These are phyloP conservation scores for Phyllotreta striolata DNA, from an alignment of 2,888 invertebrate species.

Conservation along the genomic window DNA sequence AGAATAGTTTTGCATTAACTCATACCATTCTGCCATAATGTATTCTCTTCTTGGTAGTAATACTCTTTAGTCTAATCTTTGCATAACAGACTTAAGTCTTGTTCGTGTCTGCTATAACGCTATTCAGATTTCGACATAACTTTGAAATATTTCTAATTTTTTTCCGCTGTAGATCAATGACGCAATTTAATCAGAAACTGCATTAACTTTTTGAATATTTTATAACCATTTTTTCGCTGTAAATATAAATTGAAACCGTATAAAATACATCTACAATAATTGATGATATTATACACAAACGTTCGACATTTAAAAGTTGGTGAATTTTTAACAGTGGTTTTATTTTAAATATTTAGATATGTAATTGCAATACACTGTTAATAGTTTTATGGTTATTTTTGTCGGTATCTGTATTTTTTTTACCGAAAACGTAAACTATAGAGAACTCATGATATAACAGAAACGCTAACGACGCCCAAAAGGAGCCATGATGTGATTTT, in stretches of 20 bases:
- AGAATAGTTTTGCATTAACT: slow-evolving; percentile 27
- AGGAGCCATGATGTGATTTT: slow-evolving; percentile 39
- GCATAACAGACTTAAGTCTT: slow-evolving; percentile 8
- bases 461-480: slow-evolving; percentile 33
- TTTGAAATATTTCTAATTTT: not conserved
- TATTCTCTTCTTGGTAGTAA: slow-evolving; percentile 15
- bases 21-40: slow-evolving; percentile 23
- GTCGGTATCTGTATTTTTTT: too few species aligned
- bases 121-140: slow-evolving; percentile 2
- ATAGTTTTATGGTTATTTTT: too few species aligned
- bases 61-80: slow-evolving; percentile 20
- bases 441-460: slow-evolving; percentile 6
- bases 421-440: too few species aligned
- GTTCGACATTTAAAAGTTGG: too few species aligned
- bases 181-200: not conserved
- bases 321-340: too few species aligned
- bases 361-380: too few species aligned
- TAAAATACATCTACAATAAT: too few species aligned
- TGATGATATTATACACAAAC: too few species aligned
- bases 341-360: too few species aligned
- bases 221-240: too few species aligned
- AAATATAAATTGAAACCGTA: too few species aligned
- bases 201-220: slow-evolving; percentile 4
- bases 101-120: slow-evolving; percentile 7
- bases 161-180: not conserved